A percentile compares a stretch with the other conserved stretches of the same genome.
Evolutionary conservation across 2,797 vertebrate species (phyloP).

Genomic region (Hipposideros larvatus): DNA sequence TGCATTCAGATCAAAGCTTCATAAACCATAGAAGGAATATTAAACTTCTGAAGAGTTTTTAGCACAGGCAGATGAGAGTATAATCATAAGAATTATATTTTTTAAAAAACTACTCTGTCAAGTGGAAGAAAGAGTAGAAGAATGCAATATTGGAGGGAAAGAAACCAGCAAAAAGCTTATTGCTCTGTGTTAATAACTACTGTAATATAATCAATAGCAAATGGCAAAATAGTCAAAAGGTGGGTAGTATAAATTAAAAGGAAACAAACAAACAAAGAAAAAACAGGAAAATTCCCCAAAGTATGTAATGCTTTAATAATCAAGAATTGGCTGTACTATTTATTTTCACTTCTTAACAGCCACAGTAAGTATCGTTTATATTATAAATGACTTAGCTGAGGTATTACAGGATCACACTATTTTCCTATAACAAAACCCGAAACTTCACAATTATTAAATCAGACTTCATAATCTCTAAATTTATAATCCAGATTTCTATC

Average conservation of each 20-base stretch:
- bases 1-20: not conserved
- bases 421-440: not conserved
- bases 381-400: not conserved
- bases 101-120: not conserved
- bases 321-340: not conserved
- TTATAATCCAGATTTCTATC: not conserved
- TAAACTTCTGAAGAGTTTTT: not conserved
- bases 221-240: not conserved
- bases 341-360: not conserved
- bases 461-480: not conserved
- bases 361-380: not conserved
- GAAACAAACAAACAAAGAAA: conserved; percentile 15
- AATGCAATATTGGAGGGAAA: not conserved
- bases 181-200: not conserved
- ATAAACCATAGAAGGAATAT: not conserved
- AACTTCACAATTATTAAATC: not conserved
- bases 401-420: not conserved
- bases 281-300: not conserved
- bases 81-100: not conserved
- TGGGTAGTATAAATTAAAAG: not conserved
- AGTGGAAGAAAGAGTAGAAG: not conserved
- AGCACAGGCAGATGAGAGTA: not conserved
- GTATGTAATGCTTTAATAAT: not conserved
- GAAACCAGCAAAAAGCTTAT: not conserved
- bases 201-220: not conserved